These are phyloP conservation scores for Poecilobothrus nobilitatus DNA, from an alignment of 2,888 invertebrate species.

Conservation along the genomic window DNA sequence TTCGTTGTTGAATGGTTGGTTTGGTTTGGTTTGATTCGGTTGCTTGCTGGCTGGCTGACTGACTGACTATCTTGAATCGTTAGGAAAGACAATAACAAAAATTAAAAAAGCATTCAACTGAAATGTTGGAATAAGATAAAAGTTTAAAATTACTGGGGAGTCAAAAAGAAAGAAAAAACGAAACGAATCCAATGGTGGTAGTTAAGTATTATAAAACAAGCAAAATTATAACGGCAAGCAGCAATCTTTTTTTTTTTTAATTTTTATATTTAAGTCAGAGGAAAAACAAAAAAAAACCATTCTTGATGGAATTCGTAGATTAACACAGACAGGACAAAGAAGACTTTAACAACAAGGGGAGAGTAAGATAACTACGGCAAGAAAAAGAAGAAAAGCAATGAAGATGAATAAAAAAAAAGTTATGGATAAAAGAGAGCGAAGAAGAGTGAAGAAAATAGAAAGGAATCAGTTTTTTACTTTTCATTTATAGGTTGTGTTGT, in stretches of 20 bases:
- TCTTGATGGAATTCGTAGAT: background rate
- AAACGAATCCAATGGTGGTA: background rate
- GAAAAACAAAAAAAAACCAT: no score
- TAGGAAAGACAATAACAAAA: no score
- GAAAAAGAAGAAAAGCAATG: background rate
- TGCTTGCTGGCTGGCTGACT: no score
- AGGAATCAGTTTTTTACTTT: background rate
- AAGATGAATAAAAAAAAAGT: background rate
- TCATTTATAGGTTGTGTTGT: background rate
- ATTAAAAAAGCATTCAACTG: no score
- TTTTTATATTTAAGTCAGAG: background rate
- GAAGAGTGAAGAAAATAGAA: no score
- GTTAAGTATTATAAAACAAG: slow-evolving; percentile 1
- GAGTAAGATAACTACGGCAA: background rate
- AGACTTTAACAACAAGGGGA: no score
- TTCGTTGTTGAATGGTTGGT: no score
- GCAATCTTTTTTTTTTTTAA: background rate
- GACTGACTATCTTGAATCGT: no score
- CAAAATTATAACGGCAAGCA: background rate
- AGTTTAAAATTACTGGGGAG: no score
- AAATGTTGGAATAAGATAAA: no score
- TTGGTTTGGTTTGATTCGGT: no score
- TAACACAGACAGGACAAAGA: background rate
- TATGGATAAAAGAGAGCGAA: background rate
- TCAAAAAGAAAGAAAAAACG: no score